These are phyloP conservation scores for Hoplias malabaricus DNA, from an alignment of 2,113 vertebrate species.

Conservation along the genomic window DNA sequence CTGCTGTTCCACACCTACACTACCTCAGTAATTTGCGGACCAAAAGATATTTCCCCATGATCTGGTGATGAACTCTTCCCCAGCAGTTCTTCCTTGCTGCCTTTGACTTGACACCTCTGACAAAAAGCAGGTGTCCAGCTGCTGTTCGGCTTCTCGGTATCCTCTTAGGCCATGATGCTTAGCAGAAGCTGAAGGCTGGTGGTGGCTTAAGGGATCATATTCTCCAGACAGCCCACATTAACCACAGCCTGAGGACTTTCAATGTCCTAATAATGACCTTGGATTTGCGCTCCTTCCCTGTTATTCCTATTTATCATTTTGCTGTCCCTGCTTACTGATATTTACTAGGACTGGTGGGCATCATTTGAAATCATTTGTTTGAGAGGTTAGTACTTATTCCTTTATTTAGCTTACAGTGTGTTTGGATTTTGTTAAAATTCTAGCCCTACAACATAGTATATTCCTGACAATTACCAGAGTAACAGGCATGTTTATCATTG, in stretches of 20 bases:
- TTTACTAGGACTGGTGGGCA: background rate
- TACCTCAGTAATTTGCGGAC: background rate
- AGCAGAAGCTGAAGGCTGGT: background rate
- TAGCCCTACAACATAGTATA: no score
- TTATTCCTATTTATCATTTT: background rate
- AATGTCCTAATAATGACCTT: background rate
- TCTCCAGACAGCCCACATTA: background rate
- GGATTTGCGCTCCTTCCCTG: background rate
- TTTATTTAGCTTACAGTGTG: no score
- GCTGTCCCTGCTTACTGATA: background rate
- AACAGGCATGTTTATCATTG: no score
- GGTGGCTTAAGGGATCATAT: background rate
- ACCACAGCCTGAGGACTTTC: background rate
- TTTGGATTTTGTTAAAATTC: no score
- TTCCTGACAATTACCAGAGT: no score
- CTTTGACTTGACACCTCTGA: background rate
- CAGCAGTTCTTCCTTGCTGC: background rate
- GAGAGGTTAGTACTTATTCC: no score
- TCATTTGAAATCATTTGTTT: background rate
- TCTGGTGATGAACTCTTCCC: background rate
- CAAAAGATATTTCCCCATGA: background rate
- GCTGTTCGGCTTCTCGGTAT: background rate
- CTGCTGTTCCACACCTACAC: background rate
- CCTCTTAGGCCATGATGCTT: background rate
- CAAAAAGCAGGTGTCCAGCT: constrained; percentile 8